Percentiles rank a stretch among this genome's conserved stretches.
Evolutionary conservation across 2,797 vertebrate species (phyloP).

Genomic region (Squalus acanthias): DNA sequence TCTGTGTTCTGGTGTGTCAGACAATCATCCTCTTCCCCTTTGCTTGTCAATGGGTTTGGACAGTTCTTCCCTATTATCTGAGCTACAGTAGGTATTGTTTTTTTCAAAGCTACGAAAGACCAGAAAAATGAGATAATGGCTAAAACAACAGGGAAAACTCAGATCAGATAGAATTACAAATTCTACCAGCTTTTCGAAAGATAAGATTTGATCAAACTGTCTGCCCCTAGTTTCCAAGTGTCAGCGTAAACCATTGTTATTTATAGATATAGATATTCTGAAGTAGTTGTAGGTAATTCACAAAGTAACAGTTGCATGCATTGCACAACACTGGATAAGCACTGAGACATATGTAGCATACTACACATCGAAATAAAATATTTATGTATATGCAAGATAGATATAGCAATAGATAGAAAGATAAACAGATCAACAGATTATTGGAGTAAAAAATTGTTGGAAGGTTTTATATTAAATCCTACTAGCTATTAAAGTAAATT

Average conservation of each 20-base stretch:
- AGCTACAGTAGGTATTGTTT: not conserved
- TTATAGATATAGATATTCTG: not conserved
- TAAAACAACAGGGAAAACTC: not conserved
- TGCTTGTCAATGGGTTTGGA: not conserved
- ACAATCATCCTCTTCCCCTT: not conserved
- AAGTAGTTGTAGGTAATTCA: not conserved
- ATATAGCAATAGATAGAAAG: not conserved
- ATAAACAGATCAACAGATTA: not conserved
- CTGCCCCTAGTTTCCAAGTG: not conserved
- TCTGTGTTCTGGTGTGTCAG: not conserved
- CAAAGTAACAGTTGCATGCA: not conserved
- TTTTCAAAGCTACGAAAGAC: not conserved
- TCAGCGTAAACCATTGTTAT: not conserved
- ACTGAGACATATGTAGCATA: not conserved
- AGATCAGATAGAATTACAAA: not conserved
- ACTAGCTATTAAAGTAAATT: not conserved
- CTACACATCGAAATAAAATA: no score
- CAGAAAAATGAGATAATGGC: not conserved
- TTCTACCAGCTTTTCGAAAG: not conserved
- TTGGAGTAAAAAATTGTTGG: not conserved
- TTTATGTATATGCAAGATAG: not conserved
- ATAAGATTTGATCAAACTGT: not conserved
- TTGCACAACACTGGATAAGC: not conserved
- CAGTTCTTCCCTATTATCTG: not conserved
- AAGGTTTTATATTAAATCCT: not conserved